A percentile compares a stretch with the other conserved stretches of the same genome.
phyloP scores from a whole-genome alignment of 2,797 vertebrate genomes.

The Halcyon chelicuti region DNA sequence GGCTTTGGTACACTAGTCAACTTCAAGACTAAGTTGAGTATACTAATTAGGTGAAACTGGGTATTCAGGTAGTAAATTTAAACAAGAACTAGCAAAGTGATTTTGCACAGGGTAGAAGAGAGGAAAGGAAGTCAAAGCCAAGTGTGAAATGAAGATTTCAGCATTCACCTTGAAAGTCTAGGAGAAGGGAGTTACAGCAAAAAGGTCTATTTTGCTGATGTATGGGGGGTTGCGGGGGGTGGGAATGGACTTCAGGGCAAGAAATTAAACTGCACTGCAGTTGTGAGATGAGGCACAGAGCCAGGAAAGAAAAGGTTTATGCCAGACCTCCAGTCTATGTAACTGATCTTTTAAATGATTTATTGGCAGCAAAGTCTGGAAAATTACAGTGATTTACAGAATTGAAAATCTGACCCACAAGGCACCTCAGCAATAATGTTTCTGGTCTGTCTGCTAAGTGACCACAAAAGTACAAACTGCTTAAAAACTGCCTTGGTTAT shows the following conservation, averaged over 20 bases:
- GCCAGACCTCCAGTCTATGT: not conserved
- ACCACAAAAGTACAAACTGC: not conserved
- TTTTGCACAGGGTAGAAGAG: not conserved
- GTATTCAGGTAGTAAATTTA: not conserved
- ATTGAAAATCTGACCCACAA: not conserved
- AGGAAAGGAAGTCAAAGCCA: not conserved
- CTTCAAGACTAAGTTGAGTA: not conserved
- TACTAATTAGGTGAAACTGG: not conserved
- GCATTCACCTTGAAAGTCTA: not conserved
- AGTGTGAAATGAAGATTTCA: not conserved
- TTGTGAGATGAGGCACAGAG: not conserved
- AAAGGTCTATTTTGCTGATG: not conserved
- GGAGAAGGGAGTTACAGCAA: not conserved
- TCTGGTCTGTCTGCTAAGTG: not conserved
- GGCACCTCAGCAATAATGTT: not conserved
- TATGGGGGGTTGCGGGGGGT: too few species aligned
- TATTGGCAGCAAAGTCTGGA: not conserved
- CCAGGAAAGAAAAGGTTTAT: not conserved
- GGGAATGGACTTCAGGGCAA: not conserved
- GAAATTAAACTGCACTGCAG: not conserved
- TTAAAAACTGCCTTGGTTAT: not conserved
- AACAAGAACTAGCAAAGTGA: not conserved
- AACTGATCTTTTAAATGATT: not conserved
- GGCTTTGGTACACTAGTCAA: not conserved
- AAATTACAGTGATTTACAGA: not conserved